Evolutionary conservation across 2,113 vertebrate genomes (phyloP).

Genomic region (Elephas maximus): DNA sequence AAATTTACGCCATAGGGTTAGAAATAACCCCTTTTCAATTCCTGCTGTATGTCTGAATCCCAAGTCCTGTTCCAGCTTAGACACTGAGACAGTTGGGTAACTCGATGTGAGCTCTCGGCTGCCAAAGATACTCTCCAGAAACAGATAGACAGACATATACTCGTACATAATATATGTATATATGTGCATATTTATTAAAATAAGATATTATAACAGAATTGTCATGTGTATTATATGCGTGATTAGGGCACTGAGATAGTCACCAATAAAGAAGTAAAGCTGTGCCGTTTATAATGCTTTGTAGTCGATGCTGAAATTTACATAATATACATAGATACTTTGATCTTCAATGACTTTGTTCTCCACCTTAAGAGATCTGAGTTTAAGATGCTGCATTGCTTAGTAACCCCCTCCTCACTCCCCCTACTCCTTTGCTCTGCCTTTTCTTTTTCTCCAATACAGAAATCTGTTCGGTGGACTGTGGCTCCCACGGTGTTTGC

Average conservation of each 20-base stretch:
- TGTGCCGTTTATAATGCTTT: accelerated
- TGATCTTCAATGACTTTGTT: background rate
- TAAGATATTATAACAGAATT: constrained; percentile 50
- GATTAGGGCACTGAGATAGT: background rate
- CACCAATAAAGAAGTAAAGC: background rate
- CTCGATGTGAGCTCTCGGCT: background rate
- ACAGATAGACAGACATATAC: background rate
- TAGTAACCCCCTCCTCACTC: background rate
- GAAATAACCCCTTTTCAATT: constrained; percentile 27
- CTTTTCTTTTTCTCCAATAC: background rate
- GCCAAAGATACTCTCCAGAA: background rate
- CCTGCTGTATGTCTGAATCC: background rate
- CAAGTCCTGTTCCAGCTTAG: background rate
- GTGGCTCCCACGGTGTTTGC: constrained; percentile 95
- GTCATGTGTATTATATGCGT: background rate
- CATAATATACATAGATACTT: background rate
- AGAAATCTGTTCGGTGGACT: constrained; percentile 96
- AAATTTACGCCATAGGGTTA: constrained; percentile 56
- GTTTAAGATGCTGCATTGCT: accelerated
- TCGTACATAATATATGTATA: background rate
- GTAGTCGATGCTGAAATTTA: background rate
- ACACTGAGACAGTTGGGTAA: background rate
- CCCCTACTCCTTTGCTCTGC: background rate
- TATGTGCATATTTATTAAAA: background rate
- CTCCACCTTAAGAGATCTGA: background rate